A percentile compares a stretch with the other conserved stretches of the same genome.
Evolutionary conservation across 92 coral and sea anemone genomes (phyloP).

Genomic region (Zoanthus sansibaricus): DNA sequence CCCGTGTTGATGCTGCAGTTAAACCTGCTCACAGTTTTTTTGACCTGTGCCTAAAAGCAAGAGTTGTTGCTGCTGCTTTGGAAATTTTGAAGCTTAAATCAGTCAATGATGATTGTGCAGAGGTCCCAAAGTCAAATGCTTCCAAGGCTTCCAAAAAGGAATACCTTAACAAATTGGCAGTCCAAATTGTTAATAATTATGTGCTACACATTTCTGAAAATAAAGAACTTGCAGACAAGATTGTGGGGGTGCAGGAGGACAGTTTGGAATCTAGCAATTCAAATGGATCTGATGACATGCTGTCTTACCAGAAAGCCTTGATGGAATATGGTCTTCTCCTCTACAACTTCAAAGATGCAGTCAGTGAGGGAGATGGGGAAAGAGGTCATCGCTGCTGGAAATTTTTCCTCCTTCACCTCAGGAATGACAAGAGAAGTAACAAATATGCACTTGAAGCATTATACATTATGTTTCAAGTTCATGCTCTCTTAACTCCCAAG

Average conservation of each 20-base stretch:
- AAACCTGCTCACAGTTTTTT: no score
- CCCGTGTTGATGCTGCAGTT: no score
- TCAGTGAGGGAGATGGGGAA: constrained; percentile 56
- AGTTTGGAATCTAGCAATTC: neutral
- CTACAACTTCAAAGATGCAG: constrained; percentile 49
- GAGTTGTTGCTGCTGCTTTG: no score
- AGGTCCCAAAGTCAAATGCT: no score
- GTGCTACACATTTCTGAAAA: constrained; percentile 49
- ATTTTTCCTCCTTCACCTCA: constrained; percentile 53
- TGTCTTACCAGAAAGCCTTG: constrained; percentile 54
- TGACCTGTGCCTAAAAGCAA: no score
- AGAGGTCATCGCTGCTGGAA: constrained; percentile 54
- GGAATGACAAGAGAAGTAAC: constrained; percentile 20
- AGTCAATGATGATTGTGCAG: no score
- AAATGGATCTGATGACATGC: constrained; percentile 40
- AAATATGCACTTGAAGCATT: constrained; percentile 65
- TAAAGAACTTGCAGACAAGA: constrained; percentile 36
- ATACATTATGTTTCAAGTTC: constrained; percentile 60
- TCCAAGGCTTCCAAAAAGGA: no score
- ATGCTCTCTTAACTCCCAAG: constrained; percentile 57
- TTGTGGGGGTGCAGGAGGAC: neutral
- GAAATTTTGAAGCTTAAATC: no score
- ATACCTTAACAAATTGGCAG: no score
- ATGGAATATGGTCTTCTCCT: constrained; percentile 62
- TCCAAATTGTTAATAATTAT: constrained; percentile 47